These are phyloP conservation scores for Enteromius afrohamiltoni DNA, from an alignment of 2,797 vertebrate species.

Conservation along the genomic window DNA sequence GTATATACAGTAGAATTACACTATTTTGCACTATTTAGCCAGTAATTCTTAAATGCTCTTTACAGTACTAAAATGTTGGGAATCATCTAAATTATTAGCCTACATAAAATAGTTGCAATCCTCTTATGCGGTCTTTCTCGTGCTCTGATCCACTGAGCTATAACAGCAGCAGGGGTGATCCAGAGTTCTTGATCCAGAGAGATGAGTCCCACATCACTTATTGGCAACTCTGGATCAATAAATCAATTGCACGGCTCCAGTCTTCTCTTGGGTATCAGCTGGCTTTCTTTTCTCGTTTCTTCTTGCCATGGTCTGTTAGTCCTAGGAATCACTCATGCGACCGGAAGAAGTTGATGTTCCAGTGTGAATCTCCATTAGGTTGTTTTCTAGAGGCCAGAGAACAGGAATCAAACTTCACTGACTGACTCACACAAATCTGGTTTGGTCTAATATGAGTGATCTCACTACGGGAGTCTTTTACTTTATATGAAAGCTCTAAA, in stretches of 20 bases:
- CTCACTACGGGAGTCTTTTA: slow-evolving; percentile 54
- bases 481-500: slow-evolving; percentile 55
- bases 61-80: not conserved
- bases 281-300: slow-evolving; percentile 61
- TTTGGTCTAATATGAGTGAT: slow-evolving; percentile 53
- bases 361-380: slow-evolving; percentile 80
- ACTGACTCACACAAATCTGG: slow-evolving; percentile 65
- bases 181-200: slow-evolving; percentile 8
- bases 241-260: slow-evolving; percentile 71
- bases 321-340: slow-evolving; percentile 75
- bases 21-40: not conserved
- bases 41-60: not conserved
- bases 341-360: slow-evolving; percentile 72
- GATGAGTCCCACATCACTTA: slow-evolving; percentile 75
- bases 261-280: slow-evolving; percentile 69
- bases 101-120: slow-evolving; percentile 64
- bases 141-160: slow-evolving; percentile 59
- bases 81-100: slow-evolving; percentile 48
- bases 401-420: slow-evolving; percentile 63
- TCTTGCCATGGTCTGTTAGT: slow-evolving; percentile 68
- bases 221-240: slow-evolving; percentile 75
- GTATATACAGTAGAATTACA: not conserved
- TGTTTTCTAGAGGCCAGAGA: slow-evolving; percentile 75
- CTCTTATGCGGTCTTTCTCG: slow-evolving; percentile 38
- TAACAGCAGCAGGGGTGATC: slow-evolving; percentile 63